Base-by-base conservation (phyloP, 2,113 vertebrate species). In the Blennius ocellaris region DNA sequence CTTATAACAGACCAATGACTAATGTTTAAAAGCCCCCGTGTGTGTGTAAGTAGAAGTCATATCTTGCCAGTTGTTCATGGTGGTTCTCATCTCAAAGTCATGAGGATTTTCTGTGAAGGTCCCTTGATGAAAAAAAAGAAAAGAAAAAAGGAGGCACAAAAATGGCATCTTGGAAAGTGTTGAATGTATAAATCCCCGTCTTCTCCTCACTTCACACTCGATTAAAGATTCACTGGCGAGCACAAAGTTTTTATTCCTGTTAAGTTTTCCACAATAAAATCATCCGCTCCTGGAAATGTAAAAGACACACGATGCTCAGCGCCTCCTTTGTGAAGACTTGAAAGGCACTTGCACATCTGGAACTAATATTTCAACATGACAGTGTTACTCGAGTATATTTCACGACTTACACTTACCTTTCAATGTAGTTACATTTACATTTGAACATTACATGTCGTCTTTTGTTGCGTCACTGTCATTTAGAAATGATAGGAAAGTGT, bases 101-200 rank as follows among this genome's bases (percentile, higher is more conserved):
- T 14, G 69, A 86, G 87, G 89, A 92, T 85, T 91, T 92, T 93
- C 90, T 89, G 80, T 92, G 89, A 92, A 92, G 88, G 85, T 92
- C 86, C 89, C 69, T 56, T 81, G 72, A 80, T 81, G 79, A 79
- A 81, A n/a, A n/a, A n/a, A n/a, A n/a, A n/a, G n/a, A n/a, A n/a
- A n/a, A n/a, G n/a, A n/a, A n/a, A n/a, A n/a, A 76, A 72, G 72
- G 86, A 84, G 84, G 79, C 78, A 86, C 76, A 84, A 80, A 80
- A 83, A 77, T 54, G 68, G 68, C 59, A 74, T 84, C 78, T 61
- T 65, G 43, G 36, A 63, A 87, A 85, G 78, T 82, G 76, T 88
- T 88, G 88, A 88, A 87, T 86, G 84, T 90, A 82, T 81, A 83
- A 90, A 86, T 80, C 70, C 69, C 67, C 78, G 73, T 86, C 73